These are phyloP conservation scores for Chunga burmeisteri DNA, from an alignment of 2,113 vertebrate genomes.

Conservation along the genomic window DNA sequence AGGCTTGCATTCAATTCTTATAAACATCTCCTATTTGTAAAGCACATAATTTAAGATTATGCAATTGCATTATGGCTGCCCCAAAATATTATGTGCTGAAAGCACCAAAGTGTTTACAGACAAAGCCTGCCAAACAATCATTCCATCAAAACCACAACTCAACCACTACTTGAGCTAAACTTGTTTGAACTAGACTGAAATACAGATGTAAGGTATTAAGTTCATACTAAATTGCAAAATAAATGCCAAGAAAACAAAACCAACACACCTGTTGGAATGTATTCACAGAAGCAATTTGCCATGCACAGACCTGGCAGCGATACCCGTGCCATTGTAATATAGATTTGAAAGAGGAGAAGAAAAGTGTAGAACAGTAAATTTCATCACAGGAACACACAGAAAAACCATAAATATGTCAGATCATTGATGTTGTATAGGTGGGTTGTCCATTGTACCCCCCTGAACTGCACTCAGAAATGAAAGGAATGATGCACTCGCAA, in stretches of 20 bases:
- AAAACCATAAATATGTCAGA: neutral
- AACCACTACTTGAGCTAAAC: conserved; percentile 63
- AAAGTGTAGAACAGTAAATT: neutral
- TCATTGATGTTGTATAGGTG: neutral
- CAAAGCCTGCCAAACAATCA: conserved; percentile 47
- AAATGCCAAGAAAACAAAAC: conserved; percentile 8
- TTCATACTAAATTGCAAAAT: conserved; percentile 2
- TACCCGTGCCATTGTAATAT: accelerated
- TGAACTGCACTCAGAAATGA: neutral
- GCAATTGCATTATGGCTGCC: conserved; percentile 39
- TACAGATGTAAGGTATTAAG: conserved; percentile 16
- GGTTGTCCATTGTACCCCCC: too few species aligned
- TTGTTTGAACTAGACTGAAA: conserved; percentile 57
- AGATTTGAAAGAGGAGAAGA: neutral
- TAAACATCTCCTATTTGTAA: conserved; percentile 20
- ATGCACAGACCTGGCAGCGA: neutral
- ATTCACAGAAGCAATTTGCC: neutral
- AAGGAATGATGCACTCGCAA: neutral
- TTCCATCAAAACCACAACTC: conserved; percentile 50
- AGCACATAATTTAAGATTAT: conserved; percentile 41
- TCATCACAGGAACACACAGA: neutral
- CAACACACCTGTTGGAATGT: conserved; percentile 33
- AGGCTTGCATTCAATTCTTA: neutral
- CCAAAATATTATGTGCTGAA: conserved; percentile 45
- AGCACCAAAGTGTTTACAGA: conserved; percentile 35